Base-by-base conservation (phyloP, 2,797 vertebrate species). In the Hyperoplus immaculatus region DNA sequence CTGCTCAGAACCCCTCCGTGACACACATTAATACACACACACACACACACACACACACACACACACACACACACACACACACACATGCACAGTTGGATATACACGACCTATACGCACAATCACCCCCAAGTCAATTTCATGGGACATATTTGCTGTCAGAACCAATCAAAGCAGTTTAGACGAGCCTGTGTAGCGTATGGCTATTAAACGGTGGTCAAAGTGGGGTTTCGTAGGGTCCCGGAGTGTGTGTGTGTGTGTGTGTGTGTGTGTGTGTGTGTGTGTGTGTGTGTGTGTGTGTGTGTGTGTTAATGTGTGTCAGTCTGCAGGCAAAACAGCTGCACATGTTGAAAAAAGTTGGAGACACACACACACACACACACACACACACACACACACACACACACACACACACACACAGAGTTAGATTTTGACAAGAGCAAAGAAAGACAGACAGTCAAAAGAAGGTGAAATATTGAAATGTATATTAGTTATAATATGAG, bases 141-240 rank as follows among this genome's bases (percentile, higher is more conserved):
- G 85, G 91, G 88, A 91, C 91, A 92, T 94, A 94, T 90, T 93
- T 93, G 93, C 93, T 94, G 93, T 95, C 94, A 94, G 85, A 91
- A 83, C 81, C 85, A 89, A 92, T 95, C 85, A 91, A 75, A 56
- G 60, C 71, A 53, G 83, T 89, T 90, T 86, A 78, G 86, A 92
- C 49, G 56, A 84, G 89, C 77, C 80, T 89, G 87, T 87, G 75
- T 18, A 72, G 83, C 42, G 80, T 62, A 71, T 68, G 87, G 84
- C 80, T 84, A 83, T 92, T 87, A 90, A 92, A 89, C 29, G 13
- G 81, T 90, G 93, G 91, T 90, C 90, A 90, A 77, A 90, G 78
- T 73, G 63, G 75, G 81, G 84, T 87, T 88, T 88, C 11, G 49
- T 43, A 14, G 77, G 78, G 84, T 91, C 80, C 84, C 38, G 9